Percentiles rank a stretch among this genome's conserved stretches.
Evolutionary conservation across 2,888 invertebrate species (phyloP).

Genomic region (Amitus sp.): DNA sequence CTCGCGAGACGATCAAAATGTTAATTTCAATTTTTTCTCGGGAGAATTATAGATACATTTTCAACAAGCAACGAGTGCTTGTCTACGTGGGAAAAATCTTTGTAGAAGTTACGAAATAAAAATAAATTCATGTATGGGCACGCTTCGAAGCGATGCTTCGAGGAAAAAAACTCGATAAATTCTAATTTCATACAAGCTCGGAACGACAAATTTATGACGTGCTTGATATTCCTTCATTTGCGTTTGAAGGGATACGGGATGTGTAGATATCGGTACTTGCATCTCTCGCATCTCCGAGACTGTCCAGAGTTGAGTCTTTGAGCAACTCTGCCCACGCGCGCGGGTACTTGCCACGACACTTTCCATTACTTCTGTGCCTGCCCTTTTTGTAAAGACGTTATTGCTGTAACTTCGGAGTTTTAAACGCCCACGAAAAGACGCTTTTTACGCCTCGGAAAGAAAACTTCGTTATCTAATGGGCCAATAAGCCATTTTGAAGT

Average conservation of each 20-base stretch:
- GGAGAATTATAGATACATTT: too few relatives aligned
- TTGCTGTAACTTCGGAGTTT: constrained; percentile 23
- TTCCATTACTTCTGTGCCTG: constrained; percentile 24
- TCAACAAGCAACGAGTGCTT: too few relatives aligned
- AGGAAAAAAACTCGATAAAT: too few relatives aligned
- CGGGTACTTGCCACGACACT: constrained; percentile 23
- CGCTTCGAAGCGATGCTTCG: too few relatives aligned
- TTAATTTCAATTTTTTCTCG: too few relatives aligned
- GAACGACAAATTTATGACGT: not conserved
- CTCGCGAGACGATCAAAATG: too few relatives aligned
- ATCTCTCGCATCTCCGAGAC: constrained; percentile 21
- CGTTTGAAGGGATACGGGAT: constrained; percentile 22
- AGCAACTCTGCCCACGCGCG: constrained; percentile 30
- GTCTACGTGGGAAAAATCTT: too few relatives aligned
- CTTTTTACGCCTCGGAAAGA: constrained; percentile 15
- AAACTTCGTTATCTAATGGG: constrained; percentile 1
- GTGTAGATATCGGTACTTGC: constrained; percentile 30
- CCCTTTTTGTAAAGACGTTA: constrained; percentile 19
- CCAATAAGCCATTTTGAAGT: not conserved
- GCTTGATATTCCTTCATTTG: constrained; percentile 5
- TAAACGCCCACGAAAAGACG: constrained; percentile 28
- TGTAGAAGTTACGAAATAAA: too few relatives aligned
- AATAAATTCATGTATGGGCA: too few relatives aligned
- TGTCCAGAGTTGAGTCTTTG: constrained; percentile 28
- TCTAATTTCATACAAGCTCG: too few relatives aligned